Evolutionary conservation across 2,888 invertebrate species (phyloP).

Genomic region (Drosophila hamatofila): DNA sequence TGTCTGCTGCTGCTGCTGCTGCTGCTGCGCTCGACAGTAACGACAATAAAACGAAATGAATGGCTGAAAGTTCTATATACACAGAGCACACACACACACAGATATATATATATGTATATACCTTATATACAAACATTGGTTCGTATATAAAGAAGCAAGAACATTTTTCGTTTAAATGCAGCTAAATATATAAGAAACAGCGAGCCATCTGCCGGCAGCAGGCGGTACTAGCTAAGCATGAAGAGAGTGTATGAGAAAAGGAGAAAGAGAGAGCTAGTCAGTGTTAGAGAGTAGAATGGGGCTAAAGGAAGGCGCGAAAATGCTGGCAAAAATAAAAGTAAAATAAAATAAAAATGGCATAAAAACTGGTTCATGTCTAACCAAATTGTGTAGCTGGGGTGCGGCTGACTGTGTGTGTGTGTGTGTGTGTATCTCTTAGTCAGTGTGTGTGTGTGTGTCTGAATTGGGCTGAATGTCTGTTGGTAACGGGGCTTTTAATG

Average conservation of each 20-base stretch:
- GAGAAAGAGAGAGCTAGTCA: background rate
- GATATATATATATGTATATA: slow-evolving; percentile 1
- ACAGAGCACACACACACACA: slow-evolving; percentile 23
- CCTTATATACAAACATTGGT: slow-evolving; percentile 15
- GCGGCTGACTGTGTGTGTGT: background rate
- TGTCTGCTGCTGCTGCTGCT: slow-evolving; percentile 56
- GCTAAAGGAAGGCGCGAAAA: slow-evolving; percentile 24
- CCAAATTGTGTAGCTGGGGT: slow-evolving; percentile 47
- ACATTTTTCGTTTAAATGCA: slow-evolving; percentile 51
- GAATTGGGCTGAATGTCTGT: slow-evolving; percentile 18
- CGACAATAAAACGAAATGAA: slow-evolving; percentile 72
- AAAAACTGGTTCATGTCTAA: slow-evolving; percentile 75
- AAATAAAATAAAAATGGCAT: slow-evolving; percentile 43
- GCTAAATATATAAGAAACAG: slow-evolving; percentile 44
- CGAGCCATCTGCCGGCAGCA: slow-evolving; percentile 22
- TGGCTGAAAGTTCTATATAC: slow-evolving; percentile 60
- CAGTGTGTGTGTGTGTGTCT: background rate
- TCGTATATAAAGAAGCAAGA: slow-evolving; percentile 28
- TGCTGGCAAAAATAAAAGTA: slow-evolving; percentile 49
- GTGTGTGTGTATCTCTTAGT: background rate
- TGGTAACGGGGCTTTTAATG: slow-evolving; percentile 41
- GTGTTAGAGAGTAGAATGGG: slow-evolving; percentile 2
- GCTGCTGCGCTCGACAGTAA: slow-evolving; percentile 64
- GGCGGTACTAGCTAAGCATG: slow-evolving; percentile 35
- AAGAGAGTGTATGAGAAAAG: slow-evolving; percentile 13